Base-by-base conservation (phyloP, 2,113 vertebrate species). In the Callopanchax toddi region DNA sequence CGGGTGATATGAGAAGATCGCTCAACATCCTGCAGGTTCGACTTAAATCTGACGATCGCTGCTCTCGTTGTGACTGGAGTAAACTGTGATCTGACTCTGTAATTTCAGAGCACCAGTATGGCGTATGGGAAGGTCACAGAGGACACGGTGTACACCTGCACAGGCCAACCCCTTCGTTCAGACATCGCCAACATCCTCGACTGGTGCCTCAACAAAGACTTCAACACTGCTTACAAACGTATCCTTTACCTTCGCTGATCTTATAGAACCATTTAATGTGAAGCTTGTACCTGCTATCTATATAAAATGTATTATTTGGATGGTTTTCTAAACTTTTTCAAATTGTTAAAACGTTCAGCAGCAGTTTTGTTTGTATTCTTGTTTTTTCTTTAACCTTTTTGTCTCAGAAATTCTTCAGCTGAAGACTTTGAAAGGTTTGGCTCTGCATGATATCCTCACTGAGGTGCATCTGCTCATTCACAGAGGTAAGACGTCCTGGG, bases 111-210 rank as follows among this genome's bases (percentile, higher is more conserved):
- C 87, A 99, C 97, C 56, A 91, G 83, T 2, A 98, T 99, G 97
- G 96, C 97, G 7, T 96, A 97, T 0, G 94, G 90, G 55, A 95
- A 93, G 74, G 95, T 99, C 49, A 97, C 94, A 0, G 97, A 97
- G 78, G 94, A 98, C 79, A 95, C 90, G 0, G 97, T 97, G 16
- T 97, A 99, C 87, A 98, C 95, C 0, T 99, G 97, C 84, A 99
- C 97, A 0, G 97, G 97, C 5, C 97, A 99, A 39, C 97, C 97
- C 0, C 94, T 98, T 51, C 95, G 94, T 84, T 94, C 95, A 0
- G 97, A 99, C 76, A 96, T 99, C 0, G 93, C 97, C 74, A 99
- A 96, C 88, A 98, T 98, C 78, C 94, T 99, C 0, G 96, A 99
- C 86, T 99, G 97, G 97, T 95, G 97, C 83, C 86, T 99, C 73